Evolutionary conservation across 2,888 invertebrate species (phyloP), one percentile per base, ranked within the genome.

Genomic region (Girardia tigrina): DNA sequence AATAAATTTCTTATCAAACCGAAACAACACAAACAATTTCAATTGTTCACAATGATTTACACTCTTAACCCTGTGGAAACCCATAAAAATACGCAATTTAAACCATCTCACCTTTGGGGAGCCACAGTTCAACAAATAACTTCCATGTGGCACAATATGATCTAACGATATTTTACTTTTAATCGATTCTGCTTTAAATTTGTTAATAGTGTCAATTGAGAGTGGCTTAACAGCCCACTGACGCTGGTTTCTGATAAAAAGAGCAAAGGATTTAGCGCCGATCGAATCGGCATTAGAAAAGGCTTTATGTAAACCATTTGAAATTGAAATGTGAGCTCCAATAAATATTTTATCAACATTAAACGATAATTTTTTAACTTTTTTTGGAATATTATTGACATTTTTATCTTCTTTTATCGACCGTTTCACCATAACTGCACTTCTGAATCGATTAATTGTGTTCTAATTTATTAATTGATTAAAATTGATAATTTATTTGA

Each of bases 91-190:
- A n/a, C n/a, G n/a, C n/a, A n/a, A 56, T 6, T 29, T 71, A 26
- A 23, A 12, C 26, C 4, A 74, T 27, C 42, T 29, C n/a, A 42
- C 75, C 75, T 85, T 81, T 1, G 85, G 83, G 1, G 85, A 83
- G 2, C 85, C 86, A 75, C 83, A 82, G 79, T 86, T 86, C 79
- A 86, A 79, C 69, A 86, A 79, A 78, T 86, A 86, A 0, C 85
- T 85, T 0, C 85, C 86, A 78, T 83, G 83, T 0, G 82, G 82
- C 1, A 83, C 77, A 29, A 83, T 80, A 70, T 78, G 74, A 42
- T 79, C 78, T 79, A 86, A 77, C 79, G 82, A 27, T 82, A 81
- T 79, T 80, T 83, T 28, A 79, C 78, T n/a, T 80, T 78, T 42
- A 80, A 73, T 23, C 79, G 78, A 70, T 79, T 74, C 73, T 4